These are phyloP conservation scores for Amphiprion clarkii DNA, from an alignment of 2,797 vertebrate species.

Conservation along the genomic window DNA sequence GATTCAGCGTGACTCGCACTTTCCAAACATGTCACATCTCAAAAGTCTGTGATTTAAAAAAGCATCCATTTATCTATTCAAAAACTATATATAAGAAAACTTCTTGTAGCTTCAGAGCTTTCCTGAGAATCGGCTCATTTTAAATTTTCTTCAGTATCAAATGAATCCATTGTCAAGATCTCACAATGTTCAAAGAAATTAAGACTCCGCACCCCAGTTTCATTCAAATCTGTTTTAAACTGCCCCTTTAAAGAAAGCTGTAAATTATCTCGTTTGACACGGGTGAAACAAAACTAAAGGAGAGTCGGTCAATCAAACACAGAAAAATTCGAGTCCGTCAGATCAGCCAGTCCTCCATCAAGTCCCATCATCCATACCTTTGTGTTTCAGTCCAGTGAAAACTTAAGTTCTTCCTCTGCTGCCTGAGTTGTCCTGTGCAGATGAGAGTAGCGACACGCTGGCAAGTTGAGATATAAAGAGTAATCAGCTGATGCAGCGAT, in stretches of 20 bases:
- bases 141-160: neutral
- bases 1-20: neutral
- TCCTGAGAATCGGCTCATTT: neutral
- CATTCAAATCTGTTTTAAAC: too few relatives aligned
- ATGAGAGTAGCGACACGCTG: neutral
- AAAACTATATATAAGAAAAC: too few relatives aligned
- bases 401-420: neutral
- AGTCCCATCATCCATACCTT: neutral
- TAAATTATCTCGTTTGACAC: too few relatives aligned
- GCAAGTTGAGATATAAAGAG: slow-evolving; percentile 20
- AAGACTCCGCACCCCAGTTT: too few relatives aligned
- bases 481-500: slow-evolving; percentile 23
- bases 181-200: too few relatives aligned
- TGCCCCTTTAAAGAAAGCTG: too few relatives aligned
- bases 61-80: neutral
- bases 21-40: neutral
- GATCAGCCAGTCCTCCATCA: neutral
- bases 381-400: too few relatives aligned
- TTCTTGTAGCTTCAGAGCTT: neutral
- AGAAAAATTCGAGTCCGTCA: slow-evolving; percentile 7
- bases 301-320: neutral
- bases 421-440: neutral
- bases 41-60: neutral
- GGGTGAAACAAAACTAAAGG: too few relatives aligned
- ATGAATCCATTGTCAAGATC: too few relatives aligned